Base-by-base conservation (phyloP, 2,113 vertebrate genomes). In the Calidris pygmaea region DNA sequence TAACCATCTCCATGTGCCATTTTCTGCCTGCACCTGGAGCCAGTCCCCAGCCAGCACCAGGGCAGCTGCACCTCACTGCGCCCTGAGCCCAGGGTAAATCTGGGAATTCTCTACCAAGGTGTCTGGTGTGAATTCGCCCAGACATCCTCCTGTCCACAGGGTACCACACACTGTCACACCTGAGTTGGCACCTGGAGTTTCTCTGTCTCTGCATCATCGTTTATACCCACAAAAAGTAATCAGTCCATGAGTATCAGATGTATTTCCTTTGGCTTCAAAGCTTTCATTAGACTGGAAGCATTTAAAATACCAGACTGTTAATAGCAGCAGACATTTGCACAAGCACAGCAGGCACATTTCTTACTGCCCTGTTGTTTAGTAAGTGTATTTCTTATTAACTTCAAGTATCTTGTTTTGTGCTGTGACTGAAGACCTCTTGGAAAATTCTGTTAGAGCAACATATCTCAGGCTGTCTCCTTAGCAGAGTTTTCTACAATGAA, bases 231-330 rank as follows among this genome's bases (percentile, higher is more conserved):
- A 22, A 59, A 70, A 29, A 74, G 13, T 45, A 74, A 63, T 71
- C 47, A 85, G n/a, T 15, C 50, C 37, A 8, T 1, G 2, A 78
- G 45, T 35, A 80, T 68, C 50, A 59, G n/a, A 48, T 58, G 23
- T 20, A 55, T 45, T 92, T 90, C 19, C 63, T 83, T 43, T 73
- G 70, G 58, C n/a, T 75, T 77, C 78, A 92, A 80, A 80, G 50
- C 66, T 85, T 85, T 88, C 67, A 23, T 90, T 94, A 90, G 37
- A 56, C 45, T 53, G 35, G 71, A 85, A 93, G 71, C 32, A 48
- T 92, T 94, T 93, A 76, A 94, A 93, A 89, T 90, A 75, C 26
- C 20, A 70, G 30, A 73, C 26, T 77, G 22, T 34, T 82, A 89
- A 78, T 52, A 72, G 24, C 6, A 3, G 41, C 19, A 94, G 88